These are phyloP conservation scores for Drosophila orena DNA, from an alignment of 1,140 invertebrate genomes.

Conservation along the genomic window DNA sequence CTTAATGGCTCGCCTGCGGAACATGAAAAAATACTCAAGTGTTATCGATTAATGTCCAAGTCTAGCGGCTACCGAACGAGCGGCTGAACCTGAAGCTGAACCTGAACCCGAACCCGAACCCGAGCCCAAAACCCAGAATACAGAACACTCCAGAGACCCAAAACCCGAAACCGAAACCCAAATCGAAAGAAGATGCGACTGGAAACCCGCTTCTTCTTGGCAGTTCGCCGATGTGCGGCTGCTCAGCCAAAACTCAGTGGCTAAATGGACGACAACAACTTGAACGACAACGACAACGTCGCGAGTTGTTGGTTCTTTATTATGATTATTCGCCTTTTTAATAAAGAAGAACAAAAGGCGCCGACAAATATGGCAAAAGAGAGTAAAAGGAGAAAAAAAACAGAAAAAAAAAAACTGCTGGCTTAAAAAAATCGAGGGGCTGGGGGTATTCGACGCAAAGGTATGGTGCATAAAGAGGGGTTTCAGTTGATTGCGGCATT, in stretches of 20 bases:
- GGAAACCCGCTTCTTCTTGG: slow-evolving; percentile 57
- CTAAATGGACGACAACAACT: slow-evolving; percentile 77
- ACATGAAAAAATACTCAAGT: slow-evolving; percentile 85
- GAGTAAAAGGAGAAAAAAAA: background rate
- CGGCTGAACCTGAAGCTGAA: slow-evolving; percentile 48
- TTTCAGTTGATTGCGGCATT: slow-evolving; percentile 66
- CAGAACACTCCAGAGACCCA: background rate
- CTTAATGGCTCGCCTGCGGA: slow-evolving; percentile 84
- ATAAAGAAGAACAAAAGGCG: slow-evolving; percentile 82
- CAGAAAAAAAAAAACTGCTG: background rate
- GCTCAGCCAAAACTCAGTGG: slow-evolving; percentile 80
- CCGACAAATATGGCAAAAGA: slow-evolving; percentile 81
- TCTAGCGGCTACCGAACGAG: slow-evolving; percentile 84
- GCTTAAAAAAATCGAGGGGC: background rate
- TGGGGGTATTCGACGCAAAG: background rate
- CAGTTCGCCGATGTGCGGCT: slow-evolving; percentile 26
- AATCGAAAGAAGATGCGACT: slow-evolving; percentile 41
- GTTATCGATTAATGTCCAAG: slow-evolving; percentile 85
- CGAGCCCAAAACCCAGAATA: background rate
- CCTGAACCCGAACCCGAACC: slow-evolving; percentile 34
- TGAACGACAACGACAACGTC: slow-evolving; percentile 35
- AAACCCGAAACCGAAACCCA: slow-evolving; percentile 18
- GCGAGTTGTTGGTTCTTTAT: slow-evolving; percentile 79
- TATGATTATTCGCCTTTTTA: slow-evolving; percentile 83
- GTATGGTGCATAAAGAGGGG: background rate